phyloP scores from a whole-genome alignment of 2,113 vertebrate species.

The Lamprotornis superbus region DNA sequence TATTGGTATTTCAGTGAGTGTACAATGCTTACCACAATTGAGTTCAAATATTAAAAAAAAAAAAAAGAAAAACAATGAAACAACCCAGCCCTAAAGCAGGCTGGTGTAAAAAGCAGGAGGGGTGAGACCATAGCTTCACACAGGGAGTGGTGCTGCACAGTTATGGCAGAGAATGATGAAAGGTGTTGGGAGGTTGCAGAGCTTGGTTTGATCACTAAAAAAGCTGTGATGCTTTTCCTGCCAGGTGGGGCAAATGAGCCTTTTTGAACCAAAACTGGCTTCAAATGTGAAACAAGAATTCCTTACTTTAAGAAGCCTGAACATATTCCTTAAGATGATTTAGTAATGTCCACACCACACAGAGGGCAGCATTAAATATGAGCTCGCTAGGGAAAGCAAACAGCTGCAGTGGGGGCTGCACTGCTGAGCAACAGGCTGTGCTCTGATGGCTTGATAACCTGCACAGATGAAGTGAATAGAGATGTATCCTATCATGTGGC shows the following conservation, averaged over 20 bases:
- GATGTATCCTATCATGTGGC: accelerated
- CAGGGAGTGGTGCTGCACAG: neutral
- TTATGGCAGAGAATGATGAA: neutral
- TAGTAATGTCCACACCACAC: neutral
- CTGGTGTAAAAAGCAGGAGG: neutral
- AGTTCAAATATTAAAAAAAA: neutral
- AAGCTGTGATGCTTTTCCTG: neutral
- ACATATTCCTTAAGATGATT: neutral
- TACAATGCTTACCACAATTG: neutral
- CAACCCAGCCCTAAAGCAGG: neutral
- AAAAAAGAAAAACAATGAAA: neutral
- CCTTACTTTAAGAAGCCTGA: neutral
- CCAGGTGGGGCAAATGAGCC: neutral
- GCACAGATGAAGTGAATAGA: neutral
- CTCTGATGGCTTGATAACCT: neutral
- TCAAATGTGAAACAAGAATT: neutral
- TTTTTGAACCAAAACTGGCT: neutral
- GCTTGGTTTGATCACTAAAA: neutral
- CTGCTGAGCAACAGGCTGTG: neutral
- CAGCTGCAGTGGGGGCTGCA: neutral
- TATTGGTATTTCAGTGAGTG: constrained; percentile 7
- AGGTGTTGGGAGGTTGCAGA: neutral
- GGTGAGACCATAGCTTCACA: neutral
- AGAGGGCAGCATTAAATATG: neutral
- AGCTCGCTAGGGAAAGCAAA: neutral